Evolutionary conservation across 2,888 invertebrate genomes (phyloP).

Genomic region (Halictus quadricinctus): DNA sequence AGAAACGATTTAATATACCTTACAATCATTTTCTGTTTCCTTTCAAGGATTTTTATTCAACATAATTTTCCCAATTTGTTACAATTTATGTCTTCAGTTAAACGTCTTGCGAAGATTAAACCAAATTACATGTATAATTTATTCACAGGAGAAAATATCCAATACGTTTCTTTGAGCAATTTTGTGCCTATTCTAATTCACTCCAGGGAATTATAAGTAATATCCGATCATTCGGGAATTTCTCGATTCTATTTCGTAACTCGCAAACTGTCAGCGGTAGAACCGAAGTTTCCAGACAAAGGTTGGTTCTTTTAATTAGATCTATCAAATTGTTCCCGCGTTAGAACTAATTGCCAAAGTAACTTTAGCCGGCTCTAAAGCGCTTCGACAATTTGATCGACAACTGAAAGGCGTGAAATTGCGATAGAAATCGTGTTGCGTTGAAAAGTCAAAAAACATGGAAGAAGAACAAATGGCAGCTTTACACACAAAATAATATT

Average conservation of each 20-base stretch:
- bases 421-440: not conserved
- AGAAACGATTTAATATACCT: not conserved
- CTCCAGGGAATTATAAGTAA: not conserved
- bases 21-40: not conserved
- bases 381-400: not conserved
- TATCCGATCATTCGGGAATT: not conserved
- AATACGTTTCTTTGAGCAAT: not conserved
- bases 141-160: not conserved
- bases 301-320: not conserved
- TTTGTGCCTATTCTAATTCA: not conserved
- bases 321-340: not conserved
- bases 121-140: not conserved
- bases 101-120: not conserved
- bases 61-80: not conserved
- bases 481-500: not conserved
- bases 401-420: not conserved
- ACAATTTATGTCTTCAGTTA: not conserved
- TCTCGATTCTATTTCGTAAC: not conserved
- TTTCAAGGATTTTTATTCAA: not conserved
- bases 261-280: not conserved
- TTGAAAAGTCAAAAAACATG: not conserved
- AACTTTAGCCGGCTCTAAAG: not conserved
- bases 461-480: not conserved
- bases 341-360: not conserved
- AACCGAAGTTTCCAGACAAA: not conserved